phyloP scores from a whole-genome alignment of 1,140 invertebrate genomes.

The Spodoptera frugiperda region DNA sequence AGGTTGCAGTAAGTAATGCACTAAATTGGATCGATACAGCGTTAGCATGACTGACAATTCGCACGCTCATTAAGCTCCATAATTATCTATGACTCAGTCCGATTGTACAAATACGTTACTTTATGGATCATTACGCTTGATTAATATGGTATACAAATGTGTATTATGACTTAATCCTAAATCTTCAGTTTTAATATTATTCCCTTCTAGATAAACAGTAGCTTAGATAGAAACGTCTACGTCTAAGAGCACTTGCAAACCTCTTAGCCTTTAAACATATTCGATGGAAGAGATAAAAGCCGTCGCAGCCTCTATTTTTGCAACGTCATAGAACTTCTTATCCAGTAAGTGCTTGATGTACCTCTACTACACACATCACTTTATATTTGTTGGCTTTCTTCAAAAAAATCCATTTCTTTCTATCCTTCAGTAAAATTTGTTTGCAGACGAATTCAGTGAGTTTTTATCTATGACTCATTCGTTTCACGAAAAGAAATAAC shows the following conservation, averaged over 20 bases:
- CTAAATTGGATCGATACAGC: conserved; percentile 1
- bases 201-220: neutral
- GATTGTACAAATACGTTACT: conserved; percentile 27
- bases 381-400: neutral
- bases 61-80: conserved; percentile 25
- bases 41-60: conserved; percentile 23
- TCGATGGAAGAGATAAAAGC: conserved; percentile 15
- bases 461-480: conserved; percentile 5
- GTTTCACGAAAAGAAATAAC: neutral
- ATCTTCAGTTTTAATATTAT: neutral
- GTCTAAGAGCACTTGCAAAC: conserved; percentile 1
- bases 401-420: neutral
- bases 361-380: neutral
- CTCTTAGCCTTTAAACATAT: conserved; percentile 11
- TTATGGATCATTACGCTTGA: conserved; percentile 24
- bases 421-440: neutral
- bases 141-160: neutral
- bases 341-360: neutral
- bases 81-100: conserved; percentile 25
- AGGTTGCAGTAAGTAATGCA: conserved; percentile 25
- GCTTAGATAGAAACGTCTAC: neutral
- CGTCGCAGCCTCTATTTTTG: neutral
- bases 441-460: neutral
- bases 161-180: conserved; percentile 6
- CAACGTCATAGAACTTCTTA: neutral